These are phyloP conservation scores for Rhopilema esculentum DNA, from an alignment of 30 jellyfish, hydroid and myxozoan genomes.

Conservation along the genomic window DNA sequence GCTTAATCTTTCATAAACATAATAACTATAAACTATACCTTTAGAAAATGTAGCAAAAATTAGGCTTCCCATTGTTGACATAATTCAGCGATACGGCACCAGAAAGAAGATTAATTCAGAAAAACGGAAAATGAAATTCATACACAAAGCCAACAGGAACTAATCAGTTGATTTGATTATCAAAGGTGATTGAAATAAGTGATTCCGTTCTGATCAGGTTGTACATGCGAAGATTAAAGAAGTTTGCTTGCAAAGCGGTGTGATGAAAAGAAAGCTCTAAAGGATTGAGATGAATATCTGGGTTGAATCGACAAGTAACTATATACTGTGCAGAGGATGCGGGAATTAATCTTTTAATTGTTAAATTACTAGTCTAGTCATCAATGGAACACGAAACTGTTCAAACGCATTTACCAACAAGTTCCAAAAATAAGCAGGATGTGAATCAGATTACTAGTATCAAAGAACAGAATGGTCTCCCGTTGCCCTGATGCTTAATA, in stretches of 20 bases:
- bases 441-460: not conserved
- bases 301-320: not conserved
- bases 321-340: not conserved
- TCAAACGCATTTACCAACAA: not conserved
- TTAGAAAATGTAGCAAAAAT: too few relatives aligned
- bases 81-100: not conserved
- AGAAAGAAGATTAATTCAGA: not conserved
- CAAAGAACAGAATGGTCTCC: not conserved
- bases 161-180: not conserved
- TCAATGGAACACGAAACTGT: not conserved
- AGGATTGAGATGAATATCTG: not conserved
- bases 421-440: not conserved
- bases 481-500: too few relatives aligned
- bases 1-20: too few relatives aligned
- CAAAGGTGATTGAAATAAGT: not conserved
- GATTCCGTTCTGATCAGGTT: not conserved
- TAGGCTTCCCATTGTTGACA: not conserved
- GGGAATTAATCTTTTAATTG: not conserved
- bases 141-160: not conserved
- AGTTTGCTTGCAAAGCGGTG: not conserved
- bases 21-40: too few relatives aligned
- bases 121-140: not conserved
- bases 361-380: conserved; percentile 4
- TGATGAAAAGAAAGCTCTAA: not conserved
- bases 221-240: not conserved